Evolutionary conservation across 1,140 invertebrate genomes (phyloP).

Genomic region (Heterodera carotae): DNA sequence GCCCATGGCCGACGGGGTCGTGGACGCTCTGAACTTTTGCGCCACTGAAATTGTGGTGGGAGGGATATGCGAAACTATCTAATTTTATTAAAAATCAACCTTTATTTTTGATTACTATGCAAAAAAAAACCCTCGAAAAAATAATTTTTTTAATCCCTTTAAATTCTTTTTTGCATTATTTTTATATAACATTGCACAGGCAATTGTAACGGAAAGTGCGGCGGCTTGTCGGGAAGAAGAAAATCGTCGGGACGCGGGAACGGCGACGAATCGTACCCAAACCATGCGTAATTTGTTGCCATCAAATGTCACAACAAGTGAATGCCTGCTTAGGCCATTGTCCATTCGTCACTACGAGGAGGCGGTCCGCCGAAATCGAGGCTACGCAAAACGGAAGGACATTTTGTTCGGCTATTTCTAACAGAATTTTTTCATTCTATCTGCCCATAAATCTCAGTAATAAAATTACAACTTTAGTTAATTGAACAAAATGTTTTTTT

Average conservation of each 20-base stretch:
- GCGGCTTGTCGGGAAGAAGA: constrained; percentile 20
- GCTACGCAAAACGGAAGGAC: constrained; percentile 26
- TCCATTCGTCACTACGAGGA: constrained; percentile 29
- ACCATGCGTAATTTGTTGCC: not conserved
- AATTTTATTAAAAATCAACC: too few relatives aligned
- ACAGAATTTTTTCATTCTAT: not conserved
- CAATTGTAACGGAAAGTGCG: constrained; percentile 23
- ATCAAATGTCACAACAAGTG: not conserved
- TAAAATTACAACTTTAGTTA: too few relatives aligned
- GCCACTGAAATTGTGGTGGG: constrained; percentile 33
- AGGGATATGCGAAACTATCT: not conserved
- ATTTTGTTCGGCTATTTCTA: constrained; percentile 35
- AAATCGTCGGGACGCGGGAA: constrained; percentile 1
- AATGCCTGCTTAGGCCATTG: not conserved
- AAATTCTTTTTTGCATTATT: not conserved
- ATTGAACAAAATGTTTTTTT: too few relatives aligned
- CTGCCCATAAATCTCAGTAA: too few relatives aligned
- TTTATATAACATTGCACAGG: not conserved
- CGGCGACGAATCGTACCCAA: not conserved
- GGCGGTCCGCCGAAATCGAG: constrained; percentile 26
- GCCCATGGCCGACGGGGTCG: constrained; percentile 12
- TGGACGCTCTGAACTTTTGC: constrained; percentile 25
- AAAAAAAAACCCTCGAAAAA: too few relatives aligned
- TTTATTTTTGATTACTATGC: too few relatives aligned
- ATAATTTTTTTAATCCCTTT: too few relatives aligned